Base-by-base conservation (phyloP, 1,140 invertebrate species). In the Drosophila lacteicornis region DNA sequence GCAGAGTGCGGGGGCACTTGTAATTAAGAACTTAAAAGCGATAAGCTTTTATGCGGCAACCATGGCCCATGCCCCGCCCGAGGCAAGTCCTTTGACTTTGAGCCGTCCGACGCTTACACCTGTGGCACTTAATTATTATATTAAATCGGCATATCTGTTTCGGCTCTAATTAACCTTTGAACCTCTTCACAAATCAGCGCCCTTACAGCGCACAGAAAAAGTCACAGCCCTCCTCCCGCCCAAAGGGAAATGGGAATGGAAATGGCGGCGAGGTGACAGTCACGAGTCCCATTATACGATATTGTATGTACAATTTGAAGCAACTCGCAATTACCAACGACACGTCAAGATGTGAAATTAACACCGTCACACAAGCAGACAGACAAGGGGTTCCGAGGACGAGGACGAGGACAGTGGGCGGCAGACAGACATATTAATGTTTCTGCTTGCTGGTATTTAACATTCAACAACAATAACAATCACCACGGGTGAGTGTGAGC, bases 281-380 rank as follows among this genome's bases (percentile, higher is more conserved):
- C 75, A 90, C 84, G 77, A 78, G 75, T 71, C 67, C 80, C 84
- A 86, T 88, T 82, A 75, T 86, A 73, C 63, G 69, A 60, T 67
- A 50, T 68, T 78, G 77, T 68, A 67, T 65, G 59, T 90, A 88
- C 85, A 90, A 81, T 90, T 85, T 90, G 66, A 79, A 82, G 85
- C 85, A 83, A 85, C 81, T 90, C 81, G 79, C 85, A 90, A 90
- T 90, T 90, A 91, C 85, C 85, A 90, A 91, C 85, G 79, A 90
- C 85, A 90, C 85, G 85, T 90, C 85, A 90, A 90, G 85, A 91
- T 90, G 85, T 85, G 85, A 90, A 90, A 90, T 90, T 90, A 90
- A 90, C 85, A 90, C 85, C 85, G 85, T 88, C 85, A 90, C 85
- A 85, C 85, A 87, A 83, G 60, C 80, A 53, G 78, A 59, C 55